Evolutionary conservation across 2,888 invertebrate species (phyloP).

Genomic region (Argynnis bischoffii): DNA sequence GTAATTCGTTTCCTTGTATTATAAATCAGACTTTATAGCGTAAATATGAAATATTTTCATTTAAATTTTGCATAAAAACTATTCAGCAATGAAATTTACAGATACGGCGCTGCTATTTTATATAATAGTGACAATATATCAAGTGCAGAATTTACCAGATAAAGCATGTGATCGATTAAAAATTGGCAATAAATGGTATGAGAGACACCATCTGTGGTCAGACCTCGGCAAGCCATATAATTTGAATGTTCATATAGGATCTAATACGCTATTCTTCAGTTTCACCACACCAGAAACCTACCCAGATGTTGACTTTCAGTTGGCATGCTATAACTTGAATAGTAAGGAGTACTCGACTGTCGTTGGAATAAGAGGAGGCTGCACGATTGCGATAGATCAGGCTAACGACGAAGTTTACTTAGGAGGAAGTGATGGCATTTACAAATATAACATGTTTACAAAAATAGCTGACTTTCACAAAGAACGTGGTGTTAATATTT

Average conservation of each 20-base stretch:
- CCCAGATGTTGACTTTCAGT: constrained; percentile 60
- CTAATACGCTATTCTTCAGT: constrained; percentile 61
- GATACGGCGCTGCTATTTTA: constrained; percentile 26
- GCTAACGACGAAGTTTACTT: constrained; percentile 57
- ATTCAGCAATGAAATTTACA: constrained; percentile 21
- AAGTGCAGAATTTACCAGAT: constrained; percentile 38
- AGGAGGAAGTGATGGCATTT: constrained; percentile 68
- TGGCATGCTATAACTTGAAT: constrained; percentile 55
- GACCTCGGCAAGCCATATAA: constrained; percentile 57
- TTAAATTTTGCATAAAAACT: constrained; percentile 17
- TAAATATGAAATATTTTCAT: constrained; percentile 8
- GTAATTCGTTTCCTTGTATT: background rate
- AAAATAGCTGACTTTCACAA: constrained; percentile 59
- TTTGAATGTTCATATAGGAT: constrained; percentile 54
- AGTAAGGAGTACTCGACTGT: constrained; percentile 53
- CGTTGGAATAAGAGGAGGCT: constrained; percentile 61
- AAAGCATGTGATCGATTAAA: constrained; percentile 52
- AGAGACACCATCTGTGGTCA: constrained; percentile 52
- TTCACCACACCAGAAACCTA: constrained; percentile 55
- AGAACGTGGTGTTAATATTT: constrained; percentile 60
- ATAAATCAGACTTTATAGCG: constrained; percentile 16
- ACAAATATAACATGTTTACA: constrained; percentile 60
- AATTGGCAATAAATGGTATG: constrained; percentile 57
- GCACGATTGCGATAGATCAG: constrained; percentile 60
- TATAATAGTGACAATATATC: constrained; percentile 9